phyloP scores from a whole-genome alignment of 2,113 vertebrate genomes.

The Zeus faber region DNA sequence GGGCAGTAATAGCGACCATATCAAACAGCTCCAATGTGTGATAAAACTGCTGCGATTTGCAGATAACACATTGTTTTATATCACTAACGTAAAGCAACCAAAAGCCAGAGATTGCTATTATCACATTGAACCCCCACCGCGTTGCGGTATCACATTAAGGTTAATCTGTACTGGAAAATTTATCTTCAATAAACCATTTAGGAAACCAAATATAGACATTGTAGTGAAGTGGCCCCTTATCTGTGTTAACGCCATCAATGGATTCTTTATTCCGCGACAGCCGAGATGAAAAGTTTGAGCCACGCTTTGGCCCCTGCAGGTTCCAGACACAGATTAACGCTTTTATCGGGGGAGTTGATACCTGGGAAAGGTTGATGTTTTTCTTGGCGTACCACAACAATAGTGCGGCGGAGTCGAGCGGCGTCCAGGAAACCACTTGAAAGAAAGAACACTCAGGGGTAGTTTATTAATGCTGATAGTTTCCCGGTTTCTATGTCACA shows the following conservation, averaged over 20 bases:
- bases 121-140: slow-evolving; percentile 68
- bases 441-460: too few species aligned
- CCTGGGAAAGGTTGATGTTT: slow-evolving; percentile 31
- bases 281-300: slow-evolving; percentile 18
- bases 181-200: slow-evolving; percentile 74
- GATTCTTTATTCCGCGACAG: slow-evolving; percentile 48
- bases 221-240: slow-evolving; percentile 69
- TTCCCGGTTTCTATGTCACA: too few species aligned
- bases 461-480: too few species aligned
- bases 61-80: slow-evolving; percentile 33
- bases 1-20: neutral
- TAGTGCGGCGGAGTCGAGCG: slow-evolving; percentile 13
- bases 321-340: slow-evolving; percentile 21
- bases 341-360: slow-evolving; percentile 27
- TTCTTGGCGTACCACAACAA: slow-evolving; percentile 37
- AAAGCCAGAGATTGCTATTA: slow-evolving; percentile 31
- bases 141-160: slow-evolving; percentile 44
- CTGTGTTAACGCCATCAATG: slow-evolving; percentile 51
- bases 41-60: neutral
- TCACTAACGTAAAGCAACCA: slow-evolving; percentile 13
- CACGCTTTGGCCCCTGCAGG: too few species aligned
- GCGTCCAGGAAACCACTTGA: too few species aligned
- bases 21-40: neutral
- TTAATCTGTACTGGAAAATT: slow-evolving; percentile 58
- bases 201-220: slow-evolving; percentile 47